Base-by-base conservation (phyloP, 2,113 vertebrate genomes). In the Nipponia nippon region DNA sequence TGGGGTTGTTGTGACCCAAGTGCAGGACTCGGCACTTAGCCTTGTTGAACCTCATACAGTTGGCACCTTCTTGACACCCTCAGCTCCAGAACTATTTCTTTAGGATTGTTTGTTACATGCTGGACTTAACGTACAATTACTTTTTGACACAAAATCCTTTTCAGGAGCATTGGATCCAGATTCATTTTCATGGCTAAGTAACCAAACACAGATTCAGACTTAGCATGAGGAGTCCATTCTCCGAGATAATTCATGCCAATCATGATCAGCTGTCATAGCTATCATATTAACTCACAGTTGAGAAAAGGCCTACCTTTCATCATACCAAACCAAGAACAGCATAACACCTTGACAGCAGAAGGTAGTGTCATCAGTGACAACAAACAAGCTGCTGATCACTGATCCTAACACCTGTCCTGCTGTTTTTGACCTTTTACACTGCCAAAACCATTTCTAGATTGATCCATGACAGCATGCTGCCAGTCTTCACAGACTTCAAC, bases 101-200 rank as follows among this genome's bases (percentile, higher is more conserved):
- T 69, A 40, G 10, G 7, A 7, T 9, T 81, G 11, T n/a, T 40
- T 2, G 0, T 20, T 55, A 29, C 11, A 3, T 21, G 4, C 6
- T 46, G 19, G 6, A 53, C 8, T 66, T 58, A 44, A 87, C 3
- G 7, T 50, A 15, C 13, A 63, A 36, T 9, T 47, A 26, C 10
- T 83, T 87, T 82, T 72, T 55, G 15, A 21, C 34, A 50, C 13
- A 78, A 72, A 8, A 62, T 66, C 20, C 2, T 67, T 71, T 26
- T 59, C 82, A 90, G 49, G 13, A 72, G 27, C 25, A 23, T 2
- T 76, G 47, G 5, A 65, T 86, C 15, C 58, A 77, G 34, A 44
- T 56, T 86, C 16, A n/a, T 73, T 69, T 10, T 42, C 13, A 29
- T 19, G 29, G 34, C 10, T 90, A 69, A 52, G 19, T 46, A 90